phyloP scores from a whole-genome alignment of 1,140 invertebrate genomes.

The Mercenaria mercenaria region DNA sequence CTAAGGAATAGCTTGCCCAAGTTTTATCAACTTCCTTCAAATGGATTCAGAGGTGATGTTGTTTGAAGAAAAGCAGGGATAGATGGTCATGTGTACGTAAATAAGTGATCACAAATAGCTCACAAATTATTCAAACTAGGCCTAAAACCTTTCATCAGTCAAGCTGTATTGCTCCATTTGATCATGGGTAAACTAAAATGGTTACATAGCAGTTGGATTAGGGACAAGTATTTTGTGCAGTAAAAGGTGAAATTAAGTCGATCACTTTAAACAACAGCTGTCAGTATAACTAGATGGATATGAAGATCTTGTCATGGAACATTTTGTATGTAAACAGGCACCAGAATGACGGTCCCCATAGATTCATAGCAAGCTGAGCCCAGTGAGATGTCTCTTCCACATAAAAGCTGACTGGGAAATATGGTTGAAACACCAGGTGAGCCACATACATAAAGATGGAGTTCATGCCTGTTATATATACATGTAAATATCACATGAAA shows the following conservation, averaged over 20 bases:
- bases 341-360: constrained; percentile 94
- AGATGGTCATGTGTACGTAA: too few relatives aligned
- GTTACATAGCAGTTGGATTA: too few relatives aligned
- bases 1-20: too few relatives aligned
- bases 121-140: too few relatives aligned
- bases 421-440: constrained; percentile 91
- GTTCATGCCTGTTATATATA: constrained; percentile 91
- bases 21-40: too few relatives aligned
- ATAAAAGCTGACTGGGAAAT: constrained; percentile 92
- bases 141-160: too few relatives aligned
- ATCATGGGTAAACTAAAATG: too few relatives aligned
- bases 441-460: constrained; percentile 94
- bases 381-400: constrained; percentile 88
- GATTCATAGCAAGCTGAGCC: constrained; percentile 90
- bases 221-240: not conserved
- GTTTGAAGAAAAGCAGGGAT: too few relatives aligned
- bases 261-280: not conserved
- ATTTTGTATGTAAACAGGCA: constrained; percentile 91
- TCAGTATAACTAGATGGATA: constrained; percentile 81
- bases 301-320: constrained; percentile 90
- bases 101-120: too few relatives aligned
- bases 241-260: not conserved
- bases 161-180: too few relatives aligned
- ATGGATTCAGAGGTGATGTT: too few relatives aligned
- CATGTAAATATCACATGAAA: too few relatives aligned